Evolutionary conservation across 2,888 invertebrate species (phyloP).

Genomic region (Scrobipalpa atriplicella): DNA sequence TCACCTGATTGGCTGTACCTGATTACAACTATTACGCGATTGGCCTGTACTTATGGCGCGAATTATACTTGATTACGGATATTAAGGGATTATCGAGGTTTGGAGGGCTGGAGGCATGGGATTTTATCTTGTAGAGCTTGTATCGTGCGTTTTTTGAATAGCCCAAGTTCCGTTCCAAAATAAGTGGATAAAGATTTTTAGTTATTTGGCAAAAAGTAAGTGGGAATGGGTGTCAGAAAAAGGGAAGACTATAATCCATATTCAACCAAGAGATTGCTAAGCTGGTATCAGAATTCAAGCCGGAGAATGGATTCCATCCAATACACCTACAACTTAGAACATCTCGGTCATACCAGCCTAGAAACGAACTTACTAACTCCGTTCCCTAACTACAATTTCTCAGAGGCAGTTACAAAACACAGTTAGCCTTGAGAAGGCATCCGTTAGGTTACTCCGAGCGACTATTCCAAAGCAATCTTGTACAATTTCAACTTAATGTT

Average conservation of each 20-base stretch:
- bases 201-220: too few species aligned
- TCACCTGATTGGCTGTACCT: conserved; percentile 34
- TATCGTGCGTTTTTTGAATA: not conserved
- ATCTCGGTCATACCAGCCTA: too few species aligned
- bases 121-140: not conserved
- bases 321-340: too few species aligned
- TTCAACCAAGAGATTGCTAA: too few species aligned
- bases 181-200: not conserved
- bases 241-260: too few species aligned
- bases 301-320: too few species aligned
- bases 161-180: not conserved
- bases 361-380: too few species aligned
- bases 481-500: conserved; percentile 23
- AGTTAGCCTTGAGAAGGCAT: not conserved
- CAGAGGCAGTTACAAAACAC: too few species aligned
- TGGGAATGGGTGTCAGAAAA: too few species aligned
- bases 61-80: conserved; percentile 40
- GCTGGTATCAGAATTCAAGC: too few species aligned
- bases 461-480: conserved; percentile 13
- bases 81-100: conserved; percentile 43
- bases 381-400: too few species aligned
- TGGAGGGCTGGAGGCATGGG: conserved; percentile 11
- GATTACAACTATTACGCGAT: conserved; percentile 45
- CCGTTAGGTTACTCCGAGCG: not conserved
- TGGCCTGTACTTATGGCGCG: conserved; percentile 23